Evolutionary conservation across 2,797 vertebrate genomes (phyloP).

Genomic region (Pelochelys cantorii): DNA sequence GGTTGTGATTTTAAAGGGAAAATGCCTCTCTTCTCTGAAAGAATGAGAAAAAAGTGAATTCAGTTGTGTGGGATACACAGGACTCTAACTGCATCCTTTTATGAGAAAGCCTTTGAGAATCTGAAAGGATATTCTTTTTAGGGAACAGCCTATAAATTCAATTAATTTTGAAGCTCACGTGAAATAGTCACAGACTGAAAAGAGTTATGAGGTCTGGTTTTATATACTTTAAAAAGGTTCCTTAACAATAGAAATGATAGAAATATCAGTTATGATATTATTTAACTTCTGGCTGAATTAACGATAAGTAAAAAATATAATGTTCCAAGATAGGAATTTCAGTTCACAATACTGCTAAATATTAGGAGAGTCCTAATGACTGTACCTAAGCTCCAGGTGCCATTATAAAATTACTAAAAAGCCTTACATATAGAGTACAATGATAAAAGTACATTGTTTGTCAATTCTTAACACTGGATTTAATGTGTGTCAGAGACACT

Average conservation of each 20-base stretch:
- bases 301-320: conserved; percentile 33
- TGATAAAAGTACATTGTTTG: neutral
- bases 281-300: conserved; percentile 48
- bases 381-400: neutral
- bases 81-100: conserved; percentile 2
- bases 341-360: neutral
- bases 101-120: neutral
- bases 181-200: conserved; percentile 10
- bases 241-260: conserved; percentile 3
- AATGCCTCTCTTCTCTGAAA: conserved; percentile 27
- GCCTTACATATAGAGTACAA: neutral
- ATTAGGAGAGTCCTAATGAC: neutral
- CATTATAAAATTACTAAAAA: neutral
- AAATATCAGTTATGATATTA: neutral
- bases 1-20: neutral
- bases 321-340: conserved; percentile 1
- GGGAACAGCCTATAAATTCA: neutral
- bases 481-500: accelerated
- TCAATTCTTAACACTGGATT: accelerated
- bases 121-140: neutral
- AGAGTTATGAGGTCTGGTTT: conserved; percentile 16
- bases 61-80: neutral
- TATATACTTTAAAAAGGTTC: conserved; percentile 12
- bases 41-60: conserved; percentile 13
- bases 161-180: conserved; percentile 39